phyloP scores from a whole-genome alignment of 2,888 invertebrate species.

The Meloe dianella region DNA sequence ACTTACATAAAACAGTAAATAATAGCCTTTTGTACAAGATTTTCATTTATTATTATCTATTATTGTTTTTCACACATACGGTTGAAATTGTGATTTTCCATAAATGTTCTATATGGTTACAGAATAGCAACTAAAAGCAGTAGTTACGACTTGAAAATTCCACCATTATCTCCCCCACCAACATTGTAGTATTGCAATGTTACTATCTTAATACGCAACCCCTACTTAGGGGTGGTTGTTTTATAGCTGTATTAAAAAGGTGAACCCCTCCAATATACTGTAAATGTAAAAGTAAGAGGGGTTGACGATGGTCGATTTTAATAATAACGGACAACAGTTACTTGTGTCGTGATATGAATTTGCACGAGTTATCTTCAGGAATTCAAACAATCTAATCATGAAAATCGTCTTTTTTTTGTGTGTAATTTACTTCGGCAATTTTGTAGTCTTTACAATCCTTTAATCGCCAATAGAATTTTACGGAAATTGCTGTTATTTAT shows the following conservation, averaged over 20 bases:
- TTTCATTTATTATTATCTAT: neutral
- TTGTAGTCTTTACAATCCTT: no score
- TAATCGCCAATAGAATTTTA: no score
- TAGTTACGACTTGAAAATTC: neutral
- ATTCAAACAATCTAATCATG: no score
- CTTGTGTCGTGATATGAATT: neutral
- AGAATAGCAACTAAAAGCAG: neutral
- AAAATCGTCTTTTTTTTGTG: no score
- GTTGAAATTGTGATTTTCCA: neutral
- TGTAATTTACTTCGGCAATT: no score
- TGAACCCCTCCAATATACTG: neutral
- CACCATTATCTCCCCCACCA: neutral
- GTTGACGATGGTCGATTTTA: neutral
- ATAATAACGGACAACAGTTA: neutral
- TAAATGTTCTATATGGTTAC: neutral
- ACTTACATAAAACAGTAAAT: neutral
- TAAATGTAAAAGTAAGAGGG: neutral
- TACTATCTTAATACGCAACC: slow-evolving; percentile 7
- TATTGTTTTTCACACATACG: neutral
- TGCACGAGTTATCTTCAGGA: neutral
- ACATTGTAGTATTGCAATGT: neutral
- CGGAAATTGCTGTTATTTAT: neutral
- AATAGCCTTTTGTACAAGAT: neutral
- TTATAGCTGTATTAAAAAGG: neutral
- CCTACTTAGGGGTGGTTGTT: slow-evolving; percentile 6